A percentile compares a stretch with the other conserved stretches of the same genome.
phyloP scores from a whole-genome alignment of 2,888 invertebrate species.

The Erpobdella octoculata region DNA sequence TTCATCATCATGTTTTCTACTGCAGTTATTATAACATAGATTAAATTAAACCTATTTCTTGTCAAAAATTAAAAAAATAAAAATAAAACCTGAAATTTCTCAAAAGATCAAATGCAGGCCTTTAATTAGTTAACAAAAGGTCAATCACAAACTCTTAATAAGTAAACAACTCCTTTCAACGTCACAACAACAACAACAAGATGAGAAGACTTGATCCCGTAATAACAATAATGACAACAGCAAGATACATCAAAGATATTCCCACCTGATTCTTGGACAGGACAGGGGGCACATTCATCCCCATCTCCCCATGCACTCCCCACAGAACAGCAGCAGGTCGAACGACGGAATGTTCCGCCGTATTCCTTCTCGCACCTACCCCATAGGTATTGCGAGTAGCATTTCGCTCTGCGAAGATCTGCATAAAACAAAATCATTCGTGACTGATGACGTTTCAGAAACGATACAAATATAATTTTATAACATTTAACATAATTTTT shows the following conservation, averaged over 20 bases:
- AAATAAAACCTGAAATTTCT: too few species aligned
- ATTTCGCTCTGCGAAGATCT: constrained; percentile 70
- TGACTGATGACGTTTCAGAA: neutral
- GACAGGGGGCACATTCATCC: constrained; percentile 65
- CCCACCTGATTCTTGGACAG: constrained; percentile 52
- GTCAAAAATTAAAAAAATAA: neutral
- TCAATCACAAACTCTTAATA: too few species aligned
- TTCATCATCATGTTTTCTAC: too few species aligned
- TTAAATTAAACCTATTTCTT: too few species aligned
- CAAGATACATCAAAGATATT: neutral
- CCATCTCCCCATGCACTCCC: constrained; percentile 58
- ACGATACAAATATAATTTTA: neutral
- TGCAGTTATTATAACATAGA: too few species aligned
- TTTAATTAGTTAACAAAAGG: too few species aligned
- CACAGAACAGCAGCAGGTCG: constrained; percentile 72
- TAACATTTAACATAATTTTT: too few species aligned
- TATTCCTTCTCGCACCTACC: constrained; percentile 66
- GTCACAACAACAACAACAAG: neutral
- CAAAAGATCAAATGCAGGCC: too few species aligned
- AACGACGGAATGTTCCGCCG: constrained; percentile 63
- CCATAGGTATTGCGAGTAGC: constrained; percentile 67
- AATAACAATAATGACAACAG: neutral
- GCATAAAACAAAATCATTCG: constrained; percentile 3
- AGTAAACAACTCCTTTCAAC: too few species aligned
- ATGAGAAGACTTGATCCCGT: too few species aligned